Percentiles rank a stretch among this genome's conserved stretches.
Conservation (phyloP, 2,113 vertebrate species). For the Centropus unirufus region DNA sequence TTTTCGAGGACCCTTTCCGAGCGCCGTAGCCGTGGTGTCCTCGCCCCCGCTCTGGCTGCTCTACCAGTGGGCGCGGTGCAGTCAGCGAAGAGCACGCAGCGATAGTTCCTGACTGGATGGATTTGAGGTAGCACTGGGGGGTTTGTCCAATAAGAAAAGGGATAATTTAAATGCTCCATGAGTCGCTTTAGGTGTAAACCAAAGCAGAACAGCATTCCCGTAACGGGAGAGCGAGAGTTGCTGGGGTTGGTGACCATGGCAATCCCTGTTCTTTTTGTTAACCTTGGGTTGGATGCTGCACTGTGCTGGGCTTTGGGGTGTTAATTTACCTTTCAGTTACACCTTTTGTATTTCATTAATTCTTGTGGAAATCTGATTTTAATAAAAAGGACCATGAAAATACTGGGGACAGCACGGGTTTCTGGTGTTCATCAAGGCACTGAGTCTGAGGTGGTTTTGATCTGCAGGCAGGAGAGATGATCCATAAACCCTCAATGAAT, state of each 20-base stretch:
- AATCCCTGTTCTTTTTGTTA: not conserved
- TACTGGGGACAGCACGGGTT: not conserved
- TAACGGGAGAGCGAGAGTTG: too few species aligned
- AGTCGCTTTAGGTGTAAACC: not conserved
- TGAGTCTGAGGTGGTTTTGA: not conserved
- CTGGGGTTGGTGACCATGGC: not conserved
- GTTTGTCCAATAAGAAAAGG: not conserved
- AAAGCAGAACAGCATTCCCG: not conserved
- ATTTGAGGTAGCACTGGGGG: not conserved
- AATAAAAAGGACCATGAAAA: conserved; percentile 23
- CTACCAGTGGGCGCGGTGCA: fast-evolving
- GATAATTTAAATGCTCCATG: not conserved
- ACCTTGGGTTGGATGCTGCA: not conserved
- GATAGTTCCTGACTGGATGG: not conserved
- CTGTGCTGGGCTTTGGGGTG: not conserved
- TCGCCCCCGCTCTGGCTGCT: not conserved
- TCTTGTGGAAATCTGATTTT: conserved; percentile 10
- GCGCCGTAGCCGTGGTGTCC: not conserved
- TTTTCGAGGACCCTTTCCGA: not conserved
- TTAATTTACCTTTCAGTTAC: not conserved
- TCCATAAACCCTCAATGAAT: not conserved
- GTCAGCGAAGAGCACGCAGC: not conserved
- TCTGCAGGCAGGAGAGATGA: not conserved
- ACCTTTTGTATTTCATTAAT: not conserved
- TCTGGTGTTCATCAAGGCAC: not conserved